Evolutionary conservation across 2,113 vertebrate genomes (phyloP).

Genomic region (Bothrops jararaca): DNA sequence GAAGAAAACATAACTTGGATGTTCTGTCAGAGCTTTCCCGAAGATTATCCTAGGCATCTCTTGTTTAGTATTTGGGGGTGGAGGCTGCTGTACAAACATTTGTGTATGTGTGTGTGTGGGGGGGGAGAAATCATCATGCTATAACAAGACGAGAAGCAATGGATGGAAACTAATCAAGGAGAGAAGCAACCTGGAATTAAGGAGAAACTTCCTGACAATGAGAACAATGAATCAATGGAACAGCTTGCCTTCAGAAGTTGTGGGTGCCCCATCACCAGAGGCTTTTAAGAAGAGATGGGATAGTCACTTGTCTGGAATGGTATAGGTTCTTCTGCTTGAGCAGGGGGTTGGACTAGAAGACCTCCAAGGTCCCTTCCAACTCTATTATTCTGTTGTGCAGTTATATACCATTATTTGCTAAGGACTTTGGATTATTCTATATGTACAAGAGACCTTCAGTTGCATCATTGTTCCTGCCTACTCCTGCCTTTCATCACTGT

Average conservation of each 20-base stretch:
- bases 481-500: conserved; percentile 4
- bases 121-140: background rate
- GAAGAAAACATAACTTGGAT: background rate
- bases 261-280: background rate
- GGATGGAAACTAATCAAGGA: background rate
- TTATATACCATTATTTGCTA: background rate
- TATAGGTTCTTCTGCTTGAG: background rate
- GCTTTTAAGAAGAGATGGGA: background rate
- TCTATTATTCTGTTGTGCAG: background rate
- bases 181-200: background rate
- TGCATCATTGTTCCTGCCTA: background rate
- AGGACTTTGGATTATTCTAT: background rate
- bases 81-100: background rate
- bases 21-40: background rate
- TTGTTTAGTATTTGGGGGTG: background rate
- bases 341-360: background rate
- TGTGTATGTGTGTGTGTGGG: background rate
- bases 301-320: background rate
- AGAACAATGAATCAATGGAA: background rate
- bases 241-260: background rate
- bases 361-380: background rate
- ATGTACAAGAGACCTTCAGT: background rate
- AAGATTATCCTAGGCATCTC: background rate
- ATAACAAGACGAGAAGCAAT: background rate
- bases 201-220: background rate